Evolutionary conservation across 2,113 vertebrate species (phyloP), one percentile per base, ranked within the genome.

Genomic region (Semicossyphus pulcher): DNA sequence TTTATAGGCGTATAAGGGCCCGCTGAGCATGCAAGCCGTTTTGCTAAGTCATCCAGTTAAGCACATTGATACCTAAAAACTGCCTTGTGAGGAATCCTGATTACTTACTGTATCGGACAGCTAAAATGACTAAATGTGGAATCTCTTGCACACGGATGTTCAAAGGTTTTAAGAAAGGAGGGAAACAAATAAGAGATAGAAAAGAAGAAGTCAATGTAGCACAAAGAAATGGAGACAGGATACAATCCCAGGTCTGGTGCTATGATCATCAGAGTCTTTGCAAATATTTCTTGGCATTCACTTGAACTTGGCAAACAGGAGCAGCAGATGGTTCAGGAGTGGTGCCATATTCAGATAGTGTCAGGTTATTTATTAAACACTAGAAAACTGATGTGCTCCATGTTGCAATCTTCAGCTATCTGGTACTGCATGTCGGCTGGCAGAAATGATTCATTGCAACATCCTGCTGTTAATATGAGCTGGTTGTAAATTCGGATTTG

Each of bases 351-450:
- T 78, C 45, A 76, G 41, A 78, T 16, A 31, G 42, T 34, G 36
- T 34, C 73, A 71, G 58, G 52, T 80, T 65, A 69, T 78, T 83
- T 78, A 69, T 61, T 72, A 72, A 70, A 80, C 68, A 75, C n/a
- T 32, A 51, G 14, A 26, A 72, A 57, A 62, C 2, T 29, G 74
- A 70, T n/a, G 48, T 47, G 49, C 11, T 69, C 10, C 28, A 48
- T 62, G 64, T 47, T 63, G 72, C 61, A 75, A 53, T 39, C 29
- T 48, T n/a, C 26, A 51, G 39, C 44, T 47, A 54, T 52, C 29
- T 42, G 48, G 59, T 21, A 44, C 6, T 42, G 3, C 3, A 20
- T 5, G 15, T 16, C 16, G 34, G 21, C 28, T 21, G 6, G 21
- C 28, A 18, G 6, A 37, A 39, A 37, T 12, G n/a, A 31, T 21